Conservation (phyloP, 2,797 vertebrate genomes). For the Peromyscus attwateri region DNA sequence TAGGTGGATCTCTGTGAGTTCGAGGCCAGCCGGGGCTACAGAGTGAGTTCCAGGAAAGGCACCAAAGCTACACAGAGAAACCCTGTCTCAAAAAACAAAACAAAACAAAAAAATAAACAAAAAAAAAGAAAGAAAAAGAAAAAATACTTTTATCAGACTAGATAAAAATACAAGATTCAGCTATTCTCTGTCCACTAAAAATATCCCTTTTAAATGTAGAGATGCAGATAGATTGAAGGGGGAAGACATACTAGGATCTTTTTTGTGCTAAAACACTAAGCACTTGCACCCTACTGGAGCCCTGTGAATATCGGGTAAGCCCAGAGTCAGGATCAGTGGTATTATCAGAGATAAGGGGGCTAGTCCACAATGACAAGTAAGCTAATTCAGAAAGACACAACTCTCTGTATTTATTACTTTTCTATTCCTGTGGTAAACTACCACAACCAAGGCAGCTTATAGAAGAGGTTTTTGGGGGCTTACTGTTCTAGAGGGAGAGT, state of each 20-base stretch:
- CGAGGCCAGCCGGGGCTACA: too few relatives aligned
- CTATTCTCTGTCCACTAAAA: neutral
- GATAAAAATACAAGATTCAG: conserved; percentile 1
- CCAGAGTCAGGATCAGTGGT: conserved; percentile 62
- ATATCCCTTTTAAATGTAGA: conserved; percentile 9
- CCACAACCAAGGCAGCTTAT: neutral
- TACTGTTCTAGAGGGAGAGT: neutral
- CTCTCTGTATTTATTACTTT: neutral
- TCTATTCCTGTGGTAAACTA: neutral
- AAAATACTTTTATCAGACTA: neutral
- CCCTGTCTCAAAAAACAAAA: too few relatives aligned
- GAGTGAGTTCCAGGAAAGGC: too few relatives aligned
- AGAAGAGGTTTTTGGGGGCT: neutral
- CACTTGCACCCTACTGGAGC: neutral
- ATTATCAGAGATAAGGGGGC: conserved; percentile 7
- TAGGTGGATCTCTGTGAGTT: too few relatives aligned
- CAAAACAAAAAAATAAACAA: too few relatives aligned
- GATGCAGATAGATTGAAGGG: neutral
- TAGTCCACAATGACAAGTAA: conserved; percentile 46
- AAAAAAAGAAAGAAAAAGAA: too few relatives aligned
- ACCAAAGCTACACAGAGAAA: too few relatives aligned
- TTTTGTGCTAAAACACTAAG: conserved; percentile 15
- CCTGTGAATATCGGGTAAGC: conserved; percentile 35
- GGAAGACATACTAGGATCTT: neutral
- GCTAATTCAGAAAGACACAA: conserved; percentile 62